Base-by-base conservation (phyloP, 2,888 invertebrate genomes). In the Scrobipalpa atriplicella region DNA sequence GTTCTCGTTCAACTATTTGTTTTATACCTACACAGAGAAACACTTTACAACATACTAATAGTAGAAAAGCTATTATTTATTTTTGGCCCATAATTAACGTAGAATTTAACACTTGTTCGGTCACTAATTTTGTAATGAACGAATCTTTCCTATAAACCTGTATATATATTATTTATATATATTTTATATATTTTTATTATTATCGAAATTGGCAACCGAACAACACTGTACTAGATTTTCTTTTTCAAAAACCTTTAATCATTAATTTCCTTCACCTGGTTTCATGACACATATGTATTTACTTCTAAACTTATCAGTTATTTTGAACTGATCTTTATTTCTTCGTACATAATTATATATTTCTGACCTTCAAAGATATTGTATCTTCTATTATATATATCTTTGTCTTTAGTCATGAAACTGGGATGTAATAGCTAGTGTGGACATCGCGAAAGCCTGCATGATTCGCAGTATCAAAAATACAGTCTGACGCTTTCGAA, bases 21-120 rank as follows among this genome's bases (percentile, higher is more conserved):
- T 90, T 83, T 81, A 82, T 83, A 90, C 90, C 89, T 89, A 90
- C 90, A 92, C 92, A 93, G 92, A 92, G 92, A 90, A 92, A 92
- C 92, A 92, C 92, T 91, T 87, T 82, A 92, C 92, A 92, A 73
- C 87, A 79, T 87, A 83, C 86, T 84, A 77, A 78, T 80, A 79
- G 87, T 89, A 87, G 87, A 81, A 72, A 81, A 75, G 91, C 90
- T 89, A 87, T 85, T 82, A 86, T 87, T 83, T 86, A 86, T 83
- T 87, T 82, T 90, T 87, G 87, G 90, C 87, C 90, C 89, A 85
- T 83, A 73, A 83, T 85, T 87, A 87, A 88, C 83, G 86, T 91
- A 91, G 90, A 74, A 74, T 69, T 74, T 69, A 65, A 69, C 68
- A 58, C 67, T 84, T 89, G 90, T 86, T 83, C 91, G 90, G 81